Conservation (phyloP, 2,888 invertebrate genomes). For the Eremobia ochroleuca region DNA sequence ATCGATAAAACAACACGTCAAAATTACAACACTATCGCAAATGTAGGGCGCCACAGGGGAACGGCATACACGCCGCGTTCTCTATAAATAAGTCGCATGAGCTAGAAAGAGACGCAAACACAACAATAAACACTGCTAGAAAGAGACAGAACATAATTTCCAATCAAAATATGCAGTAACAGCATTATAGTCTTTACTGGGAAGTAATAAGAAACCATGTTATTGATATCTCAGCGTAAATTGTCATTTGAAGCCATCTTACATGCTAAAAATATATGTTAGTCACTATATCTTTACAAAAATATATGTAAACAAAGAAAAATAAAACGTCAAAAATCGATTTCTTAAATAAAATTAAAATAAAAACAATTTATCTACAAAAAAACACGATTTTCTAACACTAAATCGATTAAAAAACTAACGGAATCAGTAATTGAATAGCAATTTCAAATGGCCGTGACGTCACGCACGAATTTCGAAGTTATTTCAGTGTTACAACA, state of each 20-base stretch:
- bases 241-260: slow-evolving; percentile 63
- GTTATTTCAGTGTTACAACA: slow-evolving; percentile 75
- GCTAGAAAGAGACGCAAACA: slow-evolving; percentile 76
- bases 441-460: slow-evolving; percentile 67
- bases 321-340: slow-evolving; percentile 27
- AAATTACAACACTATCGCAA: slow-evolving; percentile 77
- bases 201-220: slow-evolving; percentile 66
- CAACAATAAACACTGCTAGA: slow-evolving; percentile 69
- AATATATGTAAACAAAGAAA: slow-evolving; percentile 39
- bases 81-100: slow-evolving; percentile 83
- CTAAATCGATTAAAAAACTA: slow-evolving; percentile 53
- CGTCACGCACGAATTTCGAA: slow-evolving; percentile 73
- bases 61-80: slow-evolving; percentile 76
- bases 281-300: slow-evolving; percentile 32
- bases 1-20: slow-evolving; percentile 64
- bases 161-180: slow-evolving; percentile 66
- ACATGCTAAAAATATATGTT: slow-evolving; percentile 51
- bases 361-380: slow-evolving; percentile 16
- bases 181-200: slow-evolving; percentile 73
- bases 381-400: slow-evolving; percentile 14
- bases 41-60: slow-evolving; percentile 86
- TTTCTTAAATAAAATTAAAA: slow-evolving; percentile 8
- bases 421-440: slow-evolving; percentile 59
- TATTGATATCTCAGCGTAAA: slow-evolving; percentile 57
- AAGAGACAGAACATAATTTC: slow-evolving; percentile 73